Conservation (phyloP, 2,888 invertebrate genomes). For the Rhogogaster chlorosoma region DNA sequence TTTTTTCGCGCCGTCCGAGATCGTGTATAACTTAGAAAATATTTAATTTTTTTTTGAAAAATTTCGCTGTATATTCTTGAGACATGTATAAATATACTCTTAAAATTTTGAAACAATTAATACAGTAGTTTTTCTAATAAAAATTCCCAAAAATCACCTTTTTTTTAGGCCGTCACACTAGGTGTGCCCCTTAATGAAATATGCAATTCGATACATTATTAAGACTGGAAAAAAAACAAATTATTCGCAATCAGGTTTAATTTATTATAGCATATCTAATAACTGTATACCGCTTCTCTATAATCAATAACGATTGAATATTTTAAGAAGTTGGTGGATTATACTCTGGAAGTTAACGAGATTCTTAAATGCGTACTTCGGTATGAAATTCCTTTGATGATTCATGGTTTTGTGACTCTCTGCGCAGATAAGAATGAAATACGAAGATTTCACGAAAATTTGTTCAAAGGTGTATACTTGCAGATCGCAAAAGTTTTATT, state of each 20-base stretch:
- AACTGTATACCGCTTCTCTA: neutral
- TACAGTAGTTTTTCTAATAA: too few relatives aligned
- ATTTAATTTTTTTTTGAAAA: too few relatives aligned
- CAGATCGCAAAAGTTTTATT: neutral
- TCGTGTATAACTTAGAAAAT: too few relatives aligned
- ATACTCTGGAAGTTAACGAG: neutral
- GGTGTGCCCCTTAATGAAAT: too few relatives aligned
- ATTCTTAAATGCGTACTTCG: neutral
- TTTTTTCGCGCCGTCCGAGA: too few relatives aligned
- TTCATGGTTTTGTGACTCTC: neutral
- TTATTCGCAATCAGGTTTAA: neutral
- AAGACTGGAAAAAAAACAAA: too few relatives aligned
- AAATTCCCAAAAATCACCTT: too few relatives aligned
- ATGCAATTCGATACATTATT: too few relatives aligned
- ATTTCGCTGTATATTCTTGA: too few relatives aligned
- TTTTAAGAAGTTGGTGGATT: neutral
- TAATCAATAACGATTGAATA: neutral
- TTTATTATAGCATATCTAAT: neutral
- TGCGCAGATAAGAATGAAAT: neutral
- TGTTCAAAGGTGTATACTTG: neutral
- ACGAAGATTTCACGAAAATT: neutral
- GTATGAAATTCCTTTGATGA: neutral
- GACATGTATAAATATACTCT: too few relatives aligned
- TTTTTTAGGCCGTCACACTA: too few relatives aligned
- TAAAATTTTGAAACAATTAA: too few relatives aligned